A percentile compares a stretch with the other conserved stretches of the same genome.
Evolutionary conservation across 2,113 vertebrate species (phyloP).

Genomic region (Lampris incognitus): DNA sequence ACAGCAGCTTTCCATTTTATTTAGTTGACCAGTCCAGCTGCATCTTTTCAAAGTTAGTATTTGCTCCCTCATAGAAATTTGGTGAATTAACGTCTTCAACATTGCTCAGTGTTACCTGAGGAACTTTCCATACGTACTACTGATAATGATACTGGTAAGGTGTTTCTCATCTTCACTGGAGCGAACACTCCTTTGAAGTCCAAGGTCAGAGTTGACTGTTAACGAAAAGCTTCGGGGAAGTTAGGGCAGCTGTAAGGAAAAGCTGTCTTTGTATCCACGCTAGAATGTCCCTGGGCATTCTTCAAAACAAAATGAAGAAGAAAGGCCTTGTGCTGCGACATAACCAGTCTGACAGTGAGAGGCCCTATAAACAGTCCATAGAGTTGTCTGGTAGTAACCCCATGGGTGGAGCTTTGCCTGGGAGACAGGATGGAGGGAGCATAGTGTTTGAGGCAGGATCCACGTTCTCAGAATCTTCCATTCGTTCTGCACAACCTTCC

Average conservation of each 20-base stretch:
- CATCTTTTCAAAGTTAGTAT: conserved; percentile 5
- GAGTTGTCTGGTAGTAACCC: conserved; percentile 90
- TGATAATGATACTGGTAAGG: conserved; percentile 16
- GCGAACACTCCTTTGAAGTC: conserved; percentile 35
- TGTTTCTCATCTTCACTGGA: conserved; percentile 37
- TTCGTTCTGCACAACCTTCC: conserved; percentile 86
- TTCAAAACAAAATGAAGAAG: conserved; percentile 18
- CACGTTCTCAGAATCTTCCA: conserved; percentile 89
- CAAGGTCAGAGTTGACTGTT: conserved; percentile 33
- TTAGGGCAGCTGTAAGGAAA: conserved; percentile 65
- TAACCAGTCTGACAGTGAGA: conserved; percentile 7
- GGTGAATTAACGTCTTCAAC: conserved; percentile 23
- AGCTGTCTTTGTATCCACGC: conserved; percentile 59
- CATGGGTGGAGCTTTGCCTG: conserved; percentile 84
- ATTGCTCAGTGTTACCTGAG: conserved; percentile 39
- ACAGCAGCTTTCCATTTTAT: conserved; percentile 22
- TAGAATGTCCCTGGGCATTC: conserved; percentile 68
- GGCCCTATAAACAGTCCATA: conserved; percentile 89
- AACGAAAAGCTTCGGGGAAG: conserved; percentile 44
- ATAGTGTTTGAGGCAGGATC: conserved; percentile 84
- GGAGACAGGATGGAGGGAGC: conserved; percentile 85
- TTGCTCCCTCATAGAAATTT: conserved; percentile 9
- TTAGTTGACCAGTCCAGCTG: conserved; percentile 27
- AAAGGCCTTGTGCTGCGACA: conserved; percentile 29
- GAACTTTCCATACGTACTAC: conserved; percentile 29